Base-by-base conservation (phyloP, 1,140 invertebrate genomes). In the Rhyzopertha dominica region DNA sequence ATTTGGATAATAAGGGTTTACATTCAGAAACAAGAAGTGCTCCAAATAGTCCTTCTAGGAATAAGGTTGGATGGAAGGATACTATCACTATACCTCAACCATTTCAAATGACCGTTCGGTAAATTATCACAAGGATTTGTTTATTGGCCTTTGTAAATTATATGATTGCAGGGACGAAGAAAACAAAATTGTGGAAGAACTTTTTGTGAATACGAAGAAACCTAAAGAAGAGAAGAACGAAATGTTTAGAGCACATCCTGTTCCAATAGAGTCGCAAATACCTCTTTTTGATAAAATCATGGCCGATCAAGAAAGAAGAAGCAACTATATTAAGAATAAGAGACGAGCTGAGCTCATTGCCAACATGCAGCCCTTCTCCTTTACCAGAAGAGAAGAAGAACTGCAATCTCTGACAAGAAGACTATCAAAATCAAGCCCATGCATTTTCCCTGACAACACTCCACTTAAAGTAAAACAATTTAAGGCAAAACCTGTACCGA, bases 231-330 rank as follows among this genome's bases (percentile, higher is more conserved):
- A 68, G 56, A 55, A 75, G 69, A 47, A 54, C 52, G 53, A 64
- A 55, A 56, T 62, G 44, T 78, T 79, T 45, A 68, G 68, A 43
- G 74, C 75, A 4, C 74, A 75, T 54, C 77, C 79, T n/a, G 72
- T 84, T 28, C 82, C 81, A 3, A 75, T 82, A 14, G 78, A 81
- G 42, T 82, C 81, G 0, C 73, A 77, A 51, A 76, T 84, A 46
- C 80, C 78, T 1, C 65, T 84, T 2, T 84, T 81, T 45, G 75
- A 84, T 56, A 82, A 81, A 66, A 74, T 84, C 39, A 63, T 83
- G 35, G 75, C 77, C 43, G 79, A 81, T 46, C 80, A 82, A 63
- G 79, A 82, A 60, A 76, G 77, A 69, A 78, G 80, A n/a, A n/a
- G n/a, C n/a, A n/a, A n/a, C n/a, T n/a, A n/a, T n/a, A n/a, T n/a